A percentile compares a stretch with the other conserved stretches of the same genome.
Evolutionary conservation across 2,888 invertebrate genomes (phyloP).

Genomic region (Rhamnusium bicolor): DNA sequence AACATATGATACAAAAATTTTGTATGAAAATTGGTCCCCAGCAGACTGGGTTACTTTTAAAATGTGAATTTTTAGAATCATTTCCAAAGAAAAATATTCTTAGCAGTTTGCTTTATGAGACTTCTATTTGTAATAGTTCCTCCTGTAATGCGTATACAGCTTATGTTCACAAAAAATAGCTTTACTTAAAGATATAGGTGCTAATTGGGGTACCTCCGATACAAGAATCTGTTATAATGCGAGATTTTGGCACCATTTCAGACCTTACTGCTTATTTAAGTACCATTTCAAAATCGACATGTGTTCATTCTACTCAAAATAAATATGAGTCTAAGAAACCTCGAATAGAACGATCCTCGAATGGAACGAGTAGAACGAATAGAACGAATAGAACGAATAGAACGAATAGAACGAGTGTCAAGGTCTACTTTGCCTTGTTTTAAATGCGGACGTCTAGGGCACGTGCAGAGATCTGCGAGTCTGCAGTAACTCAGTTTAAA

Average conservation of each 20-base stretch:
- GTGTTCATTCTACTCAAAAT: background rate
- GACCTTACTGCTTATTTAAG: constrained; percentile 32
- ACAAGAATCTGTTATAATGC: constrained; percentile 22
- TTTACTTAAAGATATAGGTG: constrained; percentile 32
- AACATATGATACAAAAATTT: constrained; percentile 32
- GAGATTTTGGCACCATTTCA: constrained; percentile 24
- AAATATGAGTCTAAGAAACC: background rate
- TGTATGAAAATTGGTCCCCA: constrained; percentile 39
- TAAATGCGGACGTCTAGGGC: constrained; percentile 5
- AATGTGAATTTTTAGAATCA: constrained; percentile 37
- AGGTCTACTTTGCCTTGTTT: background rate
- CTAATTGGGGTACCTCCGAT: constrained; percentile 27
- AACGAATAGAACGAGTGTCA: too few relatives aligned
- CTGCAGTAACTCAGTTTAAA: too few relatives aligned
- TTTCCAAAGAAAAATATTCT: constrained; percentile 40
- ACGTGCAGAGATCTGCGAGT: background rate
- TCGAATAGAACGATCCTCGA: background rate
- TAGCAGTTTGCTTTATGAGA: constrained; percentile 35
- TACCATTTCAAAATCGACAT: background rate
- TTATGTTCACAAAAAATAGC: constrained; percentile 37
- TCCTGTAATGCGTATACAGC: constrained; percentile 35
- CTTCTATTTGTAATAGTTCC: constrained; percentile 29
- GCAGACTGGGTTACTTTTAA: constrained; percentile 32
- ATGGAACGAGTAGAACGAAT: too few relatives aligned
- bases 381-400: too few relatives aligned